Evolutionary conservation across 2,797 vertebrate species (phyloP), one percentile per base, ranked within the genome.

Genomic region (Aulostomus chinensis): DNA sequence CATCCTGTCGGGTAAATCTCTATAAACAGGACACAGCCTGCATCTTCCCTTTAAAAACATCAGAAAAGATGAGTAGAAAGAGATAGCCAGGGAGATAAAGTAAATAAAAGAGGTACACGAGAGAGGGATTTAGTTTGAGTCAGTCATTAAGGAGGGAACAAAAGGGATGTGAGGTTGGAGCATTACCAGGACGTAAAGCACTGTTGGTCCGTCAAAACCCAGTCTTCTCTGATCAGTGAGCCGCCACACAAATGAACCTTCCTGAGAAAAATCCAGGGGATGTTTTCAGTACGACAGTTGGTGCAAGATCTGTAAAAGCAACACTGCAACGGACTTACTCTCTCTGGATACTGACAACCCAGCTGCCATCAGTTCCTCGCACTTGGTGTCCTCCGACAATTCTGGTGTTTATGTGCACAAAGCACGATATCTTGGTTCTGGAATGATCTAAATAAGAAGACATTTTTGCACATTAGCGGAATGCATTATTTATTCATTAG

Each of bases 161-260:
- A 13, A 13, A 53, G 13, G 7, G 15, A 52, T 10, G 31, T n/a
- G 39, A 22, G 10, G 31, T 31, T 18, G 39, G 33, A 36, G 8
- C n/a, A 16, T 84, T 91, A 93, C 91, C 91, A 93, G 63, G 96
- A 96, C 39, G 94, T 95, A 78, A 99, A 98, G 77, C 97, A 99
- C 46, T 98, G 95, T 13, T 95, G 94, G 68, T 96, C 94, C 0
- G 97, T 98, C 70, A 99, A 81, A 85, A 99, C 91, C 97, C 97
- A 98, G 47, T 96, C 92, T 66, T 97, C 95, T 75, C 96, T 92
- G 86, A 99, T 93, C 80, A 99, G 74, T 12, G 97, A 94, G 46
- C 97, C 97, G 21, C 97, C 96, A 7, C 97, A 99, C 88, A 95
- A 89, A 88, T 98, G 95, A 59, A 81, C 89, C 77, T 92, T 94